Evolutionary conservation across 2,797 vertebrate genomes (phyloP).

Genomic region (Rhinichthys osculus): DNA sequence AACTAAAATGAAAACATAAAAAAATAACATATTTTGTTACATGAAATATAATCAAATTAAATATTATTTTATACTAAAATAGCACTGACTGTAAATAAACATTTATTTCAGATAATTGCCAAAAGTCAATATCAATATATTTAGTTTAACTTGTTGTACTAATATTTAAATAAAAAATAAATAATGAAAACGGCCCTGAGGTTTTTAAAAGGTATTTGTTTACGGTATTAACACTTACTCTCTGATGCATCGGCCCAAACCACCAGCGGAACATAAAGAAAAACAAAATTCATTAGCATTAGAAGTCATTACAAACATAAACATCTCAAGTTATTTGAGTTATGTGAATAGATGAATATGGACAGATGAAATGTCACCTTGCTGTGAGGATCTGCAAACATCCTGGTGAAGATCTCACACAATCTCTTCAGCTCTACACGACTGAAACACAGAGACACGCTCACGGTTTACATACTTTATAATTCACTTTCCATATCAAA

Average conservation of each 20-base stretch:
- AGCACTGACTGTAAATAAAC: not conserved
- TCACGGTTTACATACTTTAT: not conserved
- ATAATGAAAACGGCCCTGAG: not conserved
- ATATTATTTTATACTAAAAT: not conserved
- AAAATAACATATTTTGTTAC: no score
- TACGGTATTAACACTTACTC: constrained; percentile 84
- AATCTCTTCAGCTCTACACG: constrained; percentile 95
- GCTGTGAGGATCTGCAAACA: constrained; percentile 98
- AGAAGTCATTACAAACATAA: not conserved
- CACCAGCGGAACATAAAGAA: constrained; percentile 87
- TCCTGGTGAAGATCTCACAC: constrained; percentile 97
- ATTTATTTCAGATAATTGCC: not conserved
- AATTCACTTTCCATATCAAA: not conserved
- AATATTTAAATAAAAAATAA: no score
- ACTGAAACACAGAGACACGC: constrained; percentile 67
- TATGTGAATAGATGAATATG: not conserved
- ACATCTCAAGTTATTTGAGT: not conserved
- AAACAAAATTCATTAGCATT: constrained; percentile 76
- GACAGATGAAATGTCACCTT: constrained; percentile 80
- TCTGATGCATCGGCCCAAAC: constrained; percentile 87
- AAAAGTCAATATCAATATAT: not conserved
- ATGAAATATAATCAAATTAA: not conserved
- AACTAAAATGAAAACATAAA: not conserved
- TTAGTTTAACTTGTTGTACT: not conserved
- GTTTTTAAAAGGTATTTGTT: not conserved